Evolutionary conservation across 2,113 vertebrate genomes (phyloP), one percentile per base, ranked within the genome.

Genomic region (Pundamilia nyererei): DNA sequence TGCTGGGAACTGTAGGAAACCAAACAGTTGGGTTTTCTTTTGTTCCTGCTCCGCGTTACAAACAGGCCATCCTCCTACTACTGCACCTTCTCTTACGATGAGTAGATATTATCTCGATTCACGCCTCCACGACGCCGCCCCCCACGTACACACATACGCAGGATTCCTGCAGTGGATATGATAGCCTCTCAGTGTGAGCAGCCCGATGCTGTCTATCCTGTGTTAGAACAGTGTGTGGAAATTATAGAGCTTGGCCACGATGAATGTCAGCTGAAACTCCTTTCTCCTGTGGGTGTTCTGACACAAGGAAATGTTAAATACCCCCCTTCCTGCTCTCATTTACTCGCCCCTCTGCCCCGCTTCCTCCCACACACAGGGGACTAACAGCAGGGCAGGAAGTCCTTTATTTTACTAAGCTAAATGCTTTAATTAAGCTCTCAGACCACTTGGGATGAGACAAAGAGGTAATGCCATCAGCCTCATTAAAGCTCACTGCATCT

Each of bases 351-450:
- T 77, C 60, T 54, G 45, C 79, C 75, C 45, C 11, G 29, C 77
- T 65, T 81, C 89, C 87, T 70, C 89, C 70, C 81, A 77, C 87
- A 56, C 90, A 79, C 82, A 15, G 62, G 81, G 86, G 89, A 81
- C 60, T 40, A 75, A 47, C 84, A 92, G 80, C 87, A 87, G 90
- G 91, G 87, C 92, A 91, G 92, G 91, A 92, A 94, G 92, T 93
- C 60, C 24, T 85, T 87, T 77, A 82, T 87, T 87, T 86, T 88
- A 92, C 92, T 40, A 89, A 87, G 86, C 89, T 94, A 93, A 93
- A 94, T 80, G 89, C 90, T 93, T 94, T 96, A 94, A 96, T 96
- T 94, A 94, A 93, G 80, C 87, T 68, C 53, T 86, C 80, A 21
- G 54, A 92, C 91, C 93, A 89, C 91, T 91, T 79, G 90, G 92